Conservation (phyloP, 2,113 vertebrate species). For the Embiotoca jacksoni region DNA sequence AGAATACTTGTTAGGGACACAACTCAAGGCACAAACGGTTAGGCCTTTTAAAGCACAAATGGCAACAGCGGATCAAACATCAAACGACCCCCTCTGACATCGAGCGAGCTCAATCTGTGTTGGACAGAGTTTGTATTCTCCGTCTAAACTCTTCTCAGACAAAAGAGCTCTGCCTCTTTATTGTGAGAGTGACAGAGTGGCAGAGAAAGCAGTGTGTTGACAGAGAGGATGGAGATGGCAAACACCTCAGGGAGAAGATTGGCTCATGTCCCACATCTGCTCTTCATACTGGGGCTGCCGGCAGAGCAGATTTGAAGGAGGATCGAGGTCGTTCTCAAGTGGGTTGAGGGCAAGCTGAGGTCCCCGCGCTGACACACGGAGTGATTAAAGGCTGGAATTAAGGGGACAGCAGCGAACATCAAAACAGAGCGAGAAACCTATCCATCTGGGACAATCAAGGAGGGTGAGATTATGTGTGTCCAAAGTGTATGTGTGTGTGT, state of each 20-base stretch:
- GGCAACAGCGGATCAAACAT: constrained; percentile 73
- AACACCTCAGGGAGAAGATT: constrained; percentile 74
- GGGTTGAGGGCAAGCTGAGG: constrained; percentile 74
- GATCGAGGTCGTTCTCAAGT: constrained; percentile 79
- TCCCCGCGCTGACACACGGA: constrained; percentile 63
- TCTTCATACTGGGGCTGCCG: constrained; percentile 59
- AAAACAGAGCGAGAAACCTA: constrained; percentile 74
- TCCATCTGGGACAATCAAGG: constrained; percentile 71
- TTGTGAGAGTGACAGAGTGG: constrained; percentile 67
- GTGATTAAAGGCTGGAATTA: constrained; percentile 81
- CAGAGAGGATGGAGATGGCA: constrained; percentile 78
- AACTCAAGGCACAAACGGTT: constrained; percentile 50
- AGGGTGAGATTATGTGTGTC: constrained; percentile 68
- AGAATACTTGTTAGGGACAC: constrained; percentile 43
- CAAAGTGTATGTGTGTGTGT: constrained; percentile 18
- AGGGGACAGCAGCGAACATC: constrained; percentile 69
- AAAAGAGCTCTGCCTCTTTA: constrained; percentile 69
- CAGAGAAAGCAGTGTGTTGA: constrained; percentile 78
- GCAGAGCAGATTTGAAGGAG: constrained; percentile 69
- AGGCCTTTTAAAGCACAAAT: constrained; percentile 62
- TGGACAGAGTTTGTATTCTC: constrained; percentile 64
- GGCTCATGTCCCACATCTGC: constrained; percentile 82
- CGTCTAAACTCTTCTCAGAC: constrained; percentile 69
- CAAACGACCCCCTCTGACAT: constrained; percentile 64
- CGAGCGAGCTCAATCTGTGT: constrained; percentile 55